phyloP scores from a whole-genome alignment of 2,888 invertebrate species.

The Melanophora roralis region DNA sequence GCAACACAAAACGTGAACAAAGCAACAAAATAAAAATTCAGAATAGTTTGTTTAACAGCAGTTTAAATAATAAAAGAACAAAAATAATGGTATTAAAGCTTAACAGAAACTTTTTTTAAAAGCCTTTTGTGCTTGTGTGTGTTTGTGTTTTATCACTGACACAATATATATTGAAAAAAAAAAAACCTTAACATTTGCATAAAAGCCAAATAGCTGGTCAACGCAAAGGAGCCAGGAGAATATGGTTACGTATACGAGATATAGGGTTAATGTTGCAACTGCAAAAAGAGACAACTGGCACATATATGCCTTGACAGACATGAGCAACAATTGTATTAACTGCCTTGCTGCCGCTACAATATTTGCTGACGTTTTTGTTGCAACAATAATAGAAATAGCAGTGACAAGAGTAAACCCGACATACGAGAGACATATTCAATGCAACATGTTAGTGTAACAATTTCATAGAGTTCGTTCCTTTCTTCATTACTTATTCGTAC shows the following conservation, averaged over 20 bases:
- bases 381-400: conserved; percentile 34
- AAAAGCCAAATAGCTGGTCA: conserved; percentile 25
- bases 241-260: background rate
- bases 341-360: background rate
- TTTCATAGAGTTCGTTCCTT: conserved; percentile 35
- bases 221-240: conserved; percentile 11
- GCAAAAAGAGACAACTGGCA: conserved; percentile 56
- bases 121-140: background rate
- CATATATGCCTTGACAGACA: conserved; percentile 55
- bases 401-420: no score
- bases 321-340: conserved; percentile 38
- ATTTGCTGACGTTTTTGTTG: background rate
- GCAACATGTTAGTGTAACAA: conserved; percentile 54
- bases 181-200: conserved; percentile 58
- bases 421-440: conserved; percentile 39
- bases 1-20: conserved; percentile 29
- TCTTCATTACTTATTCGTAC: conserved; percentile 45
- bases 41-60: conserved; percentile 42
- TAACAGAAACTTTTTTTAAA: conserved; percentile 28
- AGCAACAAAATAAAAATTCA: conserved; percentile 27
- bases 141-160: conserved; percentile 51
- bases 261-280: conserved; percentile 52
- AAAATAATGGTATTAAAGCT: conserved; percentile 35
- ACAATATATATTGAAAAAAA: conserved; percentile 51
- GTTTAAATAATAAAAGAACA: conserved; percentile 31